A percentile compares a stretch with the other conserved stretches of the same genome.
Evolutionary conservation across 2,888 invertebrate genomes (phyloP).

Genomic region (Sphinx pinastri): DNA sequence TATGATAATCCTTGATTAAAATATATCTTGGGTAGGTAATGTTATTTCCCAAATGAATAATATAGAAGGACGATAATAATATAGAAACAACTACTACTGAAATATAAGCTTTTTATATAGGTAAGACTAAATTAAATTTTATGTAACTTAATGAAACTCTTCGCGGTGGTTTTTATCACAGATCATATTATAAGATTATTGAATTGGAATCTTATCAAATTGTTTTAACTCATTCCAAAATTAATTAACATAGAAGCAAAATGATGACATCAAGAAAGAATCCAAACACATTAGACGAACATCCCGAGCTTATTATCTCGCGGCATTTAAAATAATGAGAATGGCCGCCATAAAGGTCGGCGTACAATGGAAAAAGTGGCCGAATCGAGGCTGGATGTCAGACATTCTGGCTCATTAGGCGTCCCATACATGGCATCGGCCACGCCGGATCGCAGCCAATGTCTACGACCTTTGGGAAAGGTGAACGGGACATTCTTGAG

Average conservation of each 20-base stretch:
- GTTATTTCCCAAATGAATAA: too few relatives aligned
- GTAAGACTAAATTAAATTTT: too few relatives aligned
- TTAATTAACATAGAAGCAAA: background rate
- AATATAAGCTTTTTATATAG: too few relatives aligned
- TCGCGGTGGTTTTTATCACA: too few relatives aligned
- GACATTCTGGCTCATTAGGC: constrained; percentile 54
- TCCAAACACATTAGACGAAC: constrained; percentile 8
- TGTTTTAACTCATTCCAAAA: background rate
- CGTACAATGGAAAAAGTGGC: constrained; percentile 36
- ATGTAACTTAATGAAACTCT: too few relatives aligned
- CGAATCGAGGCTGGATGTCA: constrained; percentile 42
- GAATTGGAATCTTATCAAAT: background rate
- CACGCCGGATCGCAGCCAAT: constrained; percentile 24
- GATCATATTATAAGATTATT: too few relatives aligned
- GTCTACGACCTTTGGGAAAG: constrained; percentile 22
- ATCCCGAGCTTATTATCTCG: background rate
- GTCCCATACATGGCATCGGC: constrained; percentile 58
- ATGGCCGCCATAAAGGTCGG: constrained; percentile 23
- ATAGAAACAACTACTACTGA: too few relatives aligned
- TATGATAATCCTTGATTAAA: too few relatives aligned
- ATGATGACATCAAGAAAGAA: constrained; percentile 12
- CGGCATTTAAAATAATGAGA: constrained; percentile 23
- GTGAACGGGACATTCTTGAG: constrained; percentile 15
- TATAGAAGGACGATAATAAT: too few relatives aligned
- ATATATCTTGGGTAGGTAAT: too few relatives aligned